phyloP scores from a whole-genome alignment of 2,113 vertebrate genomes.

The Tetraodon nigroviridis region DNA sequence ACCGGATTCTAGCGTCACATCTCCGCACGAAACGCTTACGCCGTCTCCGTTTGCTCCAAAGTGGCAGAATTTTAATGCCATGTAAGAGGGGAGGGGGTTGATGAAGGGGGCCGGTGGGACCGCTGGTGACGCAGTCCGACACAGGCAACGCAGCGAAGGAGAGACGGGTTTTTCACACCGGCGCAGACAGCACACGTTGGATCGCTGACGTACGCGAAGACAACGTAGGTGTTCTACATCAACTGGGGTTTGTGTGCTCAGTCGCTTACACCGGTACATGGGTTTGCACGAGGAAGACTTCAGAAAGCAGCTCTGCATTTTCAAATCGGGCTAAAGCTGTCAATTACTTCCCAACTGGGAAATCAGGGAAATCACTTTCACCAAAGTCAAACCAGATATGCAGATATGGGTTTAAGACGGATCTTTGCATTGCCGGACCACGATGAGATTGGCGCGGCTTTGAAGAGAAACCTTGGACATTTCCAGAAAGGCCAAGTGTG shows the following conservation, averaged over 20 bases:
- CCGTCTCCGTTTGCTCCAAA: slow-evolving; percentile 10
- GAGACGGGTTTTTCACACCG: too few species aligned
- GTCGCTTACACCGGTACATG: slow-evolving; percentile 35
- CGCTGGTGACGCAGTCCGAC: slow-evolving; percentile 37
- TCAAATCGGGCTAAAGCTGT: slow-evolving; percentile 7
- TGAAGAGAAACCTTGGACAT: slow-evolving; percentile 37
- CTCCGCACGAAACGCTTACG: background rate
- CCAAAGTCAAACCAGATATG: slow-evolving; percentile 38
- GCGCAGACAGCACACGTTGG: slow-evolving; percentile 8
- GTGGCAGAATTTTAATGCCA: slow-evolving; percentile 32
- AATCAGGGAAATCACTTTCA: slow-evolving; percentile 10
- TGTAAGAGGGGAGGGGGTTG: background rate
- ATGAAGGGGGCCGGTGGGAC: slow-evolving; percentile 9
- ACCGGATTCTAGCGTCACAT: background rate
- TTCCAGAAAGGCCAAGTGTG: slow-evolving; percentile 56
- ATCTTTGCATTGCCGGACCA: slow-evolving; percentile 31
- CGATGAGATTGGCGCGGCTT: slow-evolving; percentile 26
- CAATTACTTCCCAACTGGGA: slow-evolving; percentile 1
- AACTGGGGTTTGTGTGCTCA: slow-evolving; percentile 17
- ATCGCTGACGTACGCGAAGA: slow-evolving; percentile 6
- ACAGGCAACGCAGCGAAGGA: background rate
- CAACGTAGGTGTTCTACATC: slow-evolving; percentile 1
- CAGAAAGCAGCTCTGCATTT: slow-evolving; percentile 21
- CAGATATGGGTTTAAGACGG: slow-evolving; percentile 35
- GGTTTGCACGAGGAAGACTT: slow-evolving; percentile 58